Base-by-base conservation (phyloP, 2,888 invertebrate genomes). In the Acanthoscelides obtectus region DNA sequence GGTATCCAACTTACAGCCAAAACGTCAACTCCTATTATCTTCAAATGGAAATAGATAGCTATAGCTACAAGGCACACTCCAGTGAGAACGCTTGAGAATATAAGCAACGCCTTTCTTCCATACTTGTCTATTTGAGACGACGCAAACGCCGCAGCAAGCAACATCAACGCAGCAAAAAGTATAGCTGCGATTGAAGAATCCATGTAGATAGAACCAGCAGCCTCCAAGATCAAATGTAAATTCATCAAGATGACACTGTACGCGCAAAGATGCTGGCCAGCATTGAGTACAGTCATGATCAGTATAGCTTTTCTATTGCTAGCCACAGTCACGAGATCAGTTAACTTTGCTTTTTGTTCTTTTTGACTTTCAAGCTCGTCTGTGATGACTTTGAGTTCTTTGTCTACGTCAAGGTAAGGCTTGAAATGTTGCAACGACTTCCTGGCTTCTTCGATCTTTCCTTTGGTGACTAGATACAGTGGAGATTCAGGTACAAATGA, bases 181-280 rank as follows among this genome's bases (percentile, higher is more conserved):
- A 85, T 85, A 8, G 84, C 84, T 4, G 84, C 80, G 0, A 78
- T 77, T 22, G 80, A 79, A 0, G 82, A 77, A 0, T 81, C 77
- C n/a, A 80, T 73, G 66, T 84, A 80, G 45, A 82, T 81, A 0
- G 83, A 81, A 5, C 81, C 82, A 0, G 84, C 84, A 69, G 82
- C 80, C 22, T 76, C 77, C 20, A 85, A 72, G 71, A 85, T 85
- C 20, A 79, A 77, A 73, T 85, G 85, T 69, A 85, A 76, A 69
- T 85, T 85, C 85, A 85, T 85, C 25, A 85, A 70, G 71, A 85
- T 83, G 2, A 85, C 85, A 67, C 82, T 83, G 64, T 85, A 84
- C 66, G 84, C 82, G 66, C 83, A 81, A 71, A 85, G 83, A 75
- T 85, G 85, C 74, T 85, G 85, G 0, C 82, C 82, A 0, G 79